phyloP scores from a whole-genome alignment of 1,140 invertebrate species.

The Lepidurus packardi region DNA sequence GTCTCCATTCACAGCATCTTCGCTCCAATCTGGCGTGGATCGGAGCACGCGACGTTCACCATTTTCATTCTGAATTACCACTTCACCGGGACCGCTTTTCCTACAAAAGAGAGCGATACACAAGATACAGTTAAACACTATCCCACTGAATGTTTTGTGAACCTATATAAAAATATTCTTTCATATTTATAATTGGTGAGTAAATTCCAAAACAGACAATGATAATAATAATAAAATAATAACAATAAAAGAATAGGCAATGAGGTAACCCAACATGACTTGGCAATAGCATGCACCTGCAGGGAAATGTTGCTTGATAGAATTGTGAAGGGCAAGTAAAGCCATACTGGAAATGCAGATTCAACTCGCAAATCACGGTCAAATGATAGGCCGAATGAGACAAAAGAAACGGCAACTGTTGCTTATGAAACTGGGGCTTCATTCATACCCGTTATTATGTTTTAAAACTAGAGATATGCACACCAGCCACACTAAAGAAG shows the following conservation, averaged over 20 bases:
- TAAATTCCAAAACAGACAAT: not conserved
- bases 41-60: constrained; percentile 53
- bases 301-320: not conserved
- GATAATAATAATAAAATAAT: not conserved
- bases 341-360: not conserved
- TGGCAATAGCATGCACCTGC: not conserved
- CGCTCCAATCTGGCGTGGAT: constrained; percentile 74
- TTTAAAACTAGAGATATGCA: not conserved
- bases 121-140: not conserved
- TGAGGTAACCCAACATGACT: not conserved
- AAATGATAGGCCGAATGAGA: not conserved
- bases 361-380: not conserved
- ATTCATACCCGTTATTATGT: not conserved
- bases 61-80: constrained; percentile 34
- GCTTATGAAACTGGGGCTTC: not conserved
- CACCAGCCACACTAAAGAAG: not conserved
- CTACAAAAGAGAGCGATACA: constrained; percentile 18
- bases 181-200: too few species aligned
- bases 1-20: constrained; percentile 70
- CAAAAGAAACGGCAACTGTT: not conserved
- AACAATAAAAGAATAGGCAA: not conserved
- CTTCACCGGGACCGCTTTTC: constrained; percentile 34
- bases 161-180: not conserved
- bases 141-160: not conserved
- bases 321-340: not conserved